Evolutionary conservation across 2,797 vertebrate genomes (phyloP), one percentile per base, ranked within the genome.

Genomic region (Protosalanx chinensis): DNA sequence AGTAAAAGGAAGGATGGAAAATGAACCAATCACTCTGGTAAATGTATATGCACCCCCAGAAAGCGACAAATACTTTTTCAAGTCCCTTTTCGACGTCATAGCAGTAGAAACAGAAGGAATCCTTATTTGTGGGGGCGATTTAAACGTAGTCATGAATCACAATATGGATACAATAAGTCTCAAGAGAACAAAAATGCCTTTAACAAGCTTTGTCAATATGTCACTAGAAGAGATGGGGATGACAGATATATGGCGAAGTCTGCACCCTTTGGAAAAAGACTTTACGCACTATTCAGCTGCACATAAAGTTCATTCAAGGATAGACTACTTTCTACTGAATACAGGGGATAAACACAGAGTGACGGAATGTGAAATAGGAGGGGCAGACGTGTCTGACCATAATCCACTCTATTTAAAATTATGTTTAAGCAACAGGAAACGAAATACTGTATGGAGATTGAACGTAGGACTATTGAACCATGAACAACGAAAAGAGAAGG

Each of bases 271-370:
- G n/a, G 37, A 67, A 12, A 67, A 15, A 15, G 64, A 67, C 2
- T 68, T 57, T 10, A 68, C 29, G 1, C 67, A 68, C 18, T 33
- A 57, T 35, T 68, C 67, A 0, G 67, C 53, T 1, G 16, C 23
- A 18, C 67, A 68, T 32, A n/a, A 15, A 6, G 67, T 57, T 10
- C 27, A 62, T 13, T 71, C 41, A 13, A 49, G 59, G 30, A 53
- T 64, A 32, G 69, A 71, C 7, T 33, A 62, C 27, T 64, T 64
- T 18, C n/a, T 70, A 12, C 27, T 69, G 33, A 59, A 69, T 29
- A 41, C 2, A 35, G 20, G 10, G 20, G 53, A 69, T 23, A 59
- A 30, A 12, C 32, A 69, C 32, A 59, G n/a, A n/a, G 33, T 60
- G 3, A 23, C 35, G 6, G 32, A 69, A 37, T 69, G 68, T 23